These are phyloP conservation scores for Caenorhabditis angaria DNA, from an alignment of 2,888 invertebrate species.

Conservation along the genomic window DNA sequence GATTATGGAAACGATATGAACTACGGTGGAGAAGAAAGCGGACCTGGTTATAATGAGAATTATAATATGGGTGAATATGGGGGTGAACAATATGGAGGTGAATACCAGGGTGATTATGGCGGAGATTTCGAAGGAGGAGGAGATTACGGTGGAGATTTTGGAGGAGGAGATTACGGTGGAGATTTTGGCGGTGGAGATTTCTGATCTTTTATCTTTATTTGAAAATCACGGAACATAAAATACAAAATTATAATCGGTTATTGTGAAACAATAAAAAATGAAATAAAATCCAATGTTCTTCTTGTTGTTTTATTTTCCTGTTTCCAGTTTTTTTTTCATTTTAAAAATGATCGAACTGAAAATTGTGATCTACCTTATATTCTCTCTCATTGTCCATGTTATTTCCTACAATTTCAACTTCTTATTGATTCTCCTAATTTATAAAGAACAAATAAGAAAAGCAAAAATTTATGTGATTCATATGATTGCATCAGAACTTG, in stretches of 20 bases:
- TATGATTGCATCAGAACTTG: not conserved
- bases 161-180: conserved; percentile 43
- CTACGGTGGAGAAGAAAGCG: not conserved
- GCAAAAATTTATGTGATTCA: not conserved
- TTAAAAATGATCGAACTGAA: not conserved
- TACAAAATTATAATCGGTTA: too few relatives aligned
- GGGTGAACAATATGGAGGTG: too few relatives aligned
- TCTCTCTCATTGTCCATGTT: not conserved
- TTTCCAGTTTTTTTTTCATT: not conserved
- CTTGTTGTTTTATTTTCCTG: not conserved
- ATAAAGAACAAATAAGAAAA: not conserved
- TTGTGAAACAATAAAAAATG: too few relatives aligned
- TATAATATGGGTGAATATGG: conserved; percentile 23
- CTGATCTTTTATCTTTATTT: not conserved
- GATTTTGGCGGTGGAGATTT: conserved; percentile 24
- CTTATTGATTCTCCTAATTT: not conserved
- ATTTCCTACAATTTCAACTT: not conserved
- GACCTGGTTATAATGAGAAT: too few relatives aligned
- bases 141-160: conserved; percentile 35
- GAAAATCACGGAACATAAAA: too few relatives aligned
- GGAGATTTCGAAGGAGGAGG: conserved; percentile 37
- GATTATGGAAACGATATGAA: conserved; percentile 34
- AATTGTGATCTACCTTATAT: not conserved
- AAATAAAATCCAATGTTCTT: not conserved
- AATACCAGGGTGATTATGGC: conserved; percentile 30